phyloP scores from a whole-genome alignment of 2,888 invertebrate species.

The Netelia melanura region DNA sequence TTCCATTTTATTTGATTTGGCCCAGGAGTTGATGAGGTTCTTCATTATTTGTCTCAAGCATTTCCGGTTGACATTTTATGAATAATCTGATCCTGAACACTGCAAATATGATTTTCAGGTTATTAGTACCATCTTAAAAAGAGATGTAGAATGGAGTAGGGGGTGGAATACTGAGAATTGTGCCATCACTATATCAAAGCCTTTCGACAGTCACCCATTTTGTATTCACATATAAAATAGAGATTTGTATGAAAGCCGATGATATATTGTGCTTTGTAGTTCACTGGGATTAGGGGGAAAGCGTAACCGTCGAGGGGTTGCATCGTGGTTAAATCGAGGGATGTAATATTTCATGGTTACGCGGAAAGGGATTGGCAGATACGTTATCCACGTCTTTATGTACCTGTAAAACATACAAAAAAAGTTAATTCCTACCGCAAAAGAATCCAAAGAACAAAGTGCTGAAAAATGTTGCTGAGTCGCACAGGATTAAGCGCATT shows the following conservation, averaged over 20 bases:
- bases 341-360: not conserved
- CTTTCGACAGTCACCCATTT: not conserved
- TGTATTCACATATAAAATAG: not conserved
- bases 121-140: not conserved
- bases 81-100: not conserved
- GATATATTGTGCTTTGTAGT: slow-evolving; percentile 38
- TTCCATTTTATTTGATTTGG: not conserved
- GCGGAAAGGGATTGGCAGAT: not conserved
- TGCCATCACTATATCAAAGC: not conserved
- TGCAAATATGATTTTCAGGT: not conserved
- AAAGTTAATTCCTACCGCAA: not conserved
- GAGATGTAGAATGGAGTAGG: too few species aligned
- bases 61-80: not conserved
- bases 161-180: not conserved
- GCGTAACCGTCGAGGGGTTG: not conserved
- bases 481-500: not conserved
- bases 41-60: not conserved
- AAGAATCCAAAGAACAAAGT: not conserved
- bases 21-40: not conserved
- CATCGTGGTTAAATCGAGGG: slow-evolving; percentile 7
- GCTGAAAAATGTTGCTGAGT: slow-evolving; percentile 1
- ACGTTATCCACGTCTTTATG: slow-evolving; percentile 7
- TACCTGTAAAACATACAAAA: not conserved
- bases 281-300: slow-evolving; percentile 33
- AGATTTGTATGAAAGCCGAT: not conserved